These are phyloP conservation scores for Plodia interpunctella DNA, from an alignment of 1,140 invertebrate species.

Conservation along the genomic window DNA sequence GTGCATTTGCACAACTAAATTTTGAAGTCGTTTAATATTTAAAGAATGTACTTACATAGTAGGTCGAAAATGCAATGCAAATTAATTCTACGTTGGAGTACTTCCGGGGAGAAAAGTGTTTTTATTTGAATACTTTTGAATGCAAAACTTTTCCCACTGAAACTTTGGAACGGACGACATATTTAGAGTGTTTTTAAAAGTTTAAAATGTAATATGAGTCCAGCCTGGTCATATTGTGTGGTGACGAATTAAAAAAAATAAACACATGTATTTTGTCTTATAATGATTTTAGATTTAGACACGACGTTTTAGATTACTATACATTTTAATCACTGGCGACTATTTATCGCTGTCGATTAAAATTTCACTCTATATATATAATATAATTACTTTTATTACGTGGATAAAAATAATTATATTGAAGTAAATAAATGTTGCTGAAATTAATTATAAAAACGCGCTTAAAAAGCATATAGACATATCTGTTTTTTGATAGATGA, in stretches of 20 bases:
- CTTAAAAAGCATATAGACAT: background rate
- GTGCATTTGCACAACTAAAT: too few species aligned
- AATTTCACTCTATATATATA: too few species aligned
- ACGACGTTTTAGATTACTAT: too few species aligned
- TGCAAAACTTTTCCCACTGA: background rate
- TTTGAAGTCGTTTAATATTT: slow-evolving; percentile 6
- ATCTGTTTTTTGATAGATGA: background rate
- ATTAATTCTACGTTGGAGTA: slow-evolving; percentile 6
- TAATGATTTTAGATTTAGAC: too few species aligned
- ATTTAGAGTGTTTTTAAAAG: slow-evolving; percentile 4
- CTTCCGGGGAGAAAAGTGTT: slow-evolving; percentile 1
- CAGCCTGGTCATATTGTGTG: background rate
- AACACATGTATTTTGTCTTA: too few species aligned
- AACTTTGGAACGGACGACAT: slow-evolving; percentile 2
- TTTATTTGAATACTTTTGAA: slow-evolving; percentile 7
- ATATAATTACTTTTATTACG: too few species aligned
- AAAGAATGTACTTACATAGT: slow-evolving; percentile 1
- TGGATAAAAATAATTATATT: too few species aligned
- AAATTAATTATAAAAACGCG: too few species aligned
- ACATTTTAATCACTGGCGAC: too few species aligned
- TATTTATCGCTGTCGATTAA: too few species aligned
- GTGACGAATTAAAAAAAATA: too few species aligned
- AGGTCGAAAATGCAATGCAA: slow-evolving; percentile 1
- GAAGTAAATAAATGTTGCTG: too few species aligned
- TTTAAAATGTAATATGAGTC: background rate